Base-by-base conservation (phyloP, 2,888 invertebrate species). In the Chalcosyrphus nemorum region DNA sequence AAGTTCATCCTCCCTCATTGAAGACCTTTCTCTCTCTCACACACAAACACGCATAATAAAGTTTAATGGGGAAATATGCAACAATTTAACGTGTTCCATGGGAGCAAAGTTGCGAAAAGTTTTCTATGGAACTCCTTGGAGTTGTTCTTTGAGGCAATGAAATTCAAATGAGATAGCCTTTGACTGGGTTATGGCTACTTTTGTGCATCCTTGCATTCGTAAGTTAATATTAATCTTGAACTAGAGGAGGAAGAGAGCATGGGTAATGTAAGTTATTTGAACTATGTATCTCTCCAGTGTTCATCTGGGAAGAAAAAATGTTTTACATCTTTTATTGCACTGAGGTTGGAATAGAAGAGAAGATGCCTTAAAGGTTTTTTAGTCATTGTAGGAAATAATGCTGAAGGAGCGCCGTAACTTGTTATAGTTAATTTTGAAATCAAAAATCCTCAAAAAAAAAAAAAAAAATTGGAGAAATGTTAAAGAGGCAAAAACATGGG, bases 121-220 rank as follows among this genome's bases (percentile, higher is more conserved):
- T 75, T 15, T 4, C 4, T 9, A 45, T 68, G 41, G 11, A 41
- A 15, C 17, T 61, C 45, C 63, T 76, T 50, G 54, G 47, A 77
- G 54, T 43, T 41, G 32, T 52, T 32, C 45, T 63, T 54, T 65
- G 74, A 35, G 43, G 57, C 76, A 78, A 74, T 43, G 21, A 74
- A 78, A 74, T 78, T 78, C 63, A 78, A 84, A 78, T 74, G 38
- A 78, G 61, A 56, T 72, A 41, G 38, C 29, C 59, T 27, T 54
- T 59, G 47, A 66, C 29, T 66, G 65, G 27, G 2, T 9, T 41
- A n/a, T 57, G 63, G 63, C 15, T 52, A 9, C 32, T 29, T 2
- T 17, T 13, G 56, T 50, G 50, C 29, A 54, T 72, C 50, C 27
- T 17, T 17, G 41, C 24, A 47, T 24, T 47, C 4, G 52, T 0